Conservation (phyloP, 1,140 invertebrate species). For the Acromyrmex charruanus region DNA sequence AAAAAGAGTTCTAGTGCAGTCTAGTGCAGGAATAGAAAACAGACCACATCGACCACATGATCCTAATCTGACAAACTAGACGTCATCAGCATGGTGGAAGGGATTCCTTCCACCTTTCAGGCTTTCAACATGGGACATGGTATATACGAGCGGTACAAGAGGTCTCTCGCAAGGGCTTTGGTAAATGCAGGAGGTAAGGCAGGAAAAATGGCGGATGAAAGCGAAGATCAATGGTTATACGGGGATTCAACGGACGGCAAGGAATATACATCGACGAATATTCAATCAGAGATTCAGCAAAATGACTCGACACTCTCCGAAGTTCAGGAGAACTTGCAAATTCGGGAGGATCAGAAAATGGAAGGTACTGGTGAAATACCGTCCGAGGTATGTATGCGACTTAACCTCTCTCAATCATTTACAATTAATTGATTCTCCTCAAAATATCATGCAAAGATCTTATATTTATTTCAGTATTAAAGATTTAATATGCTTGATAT, state of each 20-base stretch:
- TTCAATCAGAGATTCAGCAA: constrained; percentile 78
- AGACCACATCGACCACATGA: too few species aligned
- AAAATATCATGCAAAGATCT: neutral
- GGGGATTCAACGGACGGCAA: constrained; percentile 87
- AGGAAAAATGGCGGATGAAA: constrained; percentile 89
- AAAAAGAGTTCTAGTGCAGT: too few species aligned
- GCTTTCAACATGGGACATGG: too few species aligned
- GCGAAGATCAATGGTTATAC: constrained; percentile 92
- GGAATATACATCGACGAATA: constrained; percentile 74
- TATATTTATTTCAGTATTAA: neutral
- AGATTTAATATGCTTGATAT: neutral
- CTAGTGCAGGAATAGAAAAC: too few species aligned
- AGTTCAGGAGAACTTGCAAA: constrained; percentile 78
- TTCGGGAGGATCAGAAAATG: constrained; percentile 69
- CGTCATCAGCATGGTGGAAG: too few species aligned
- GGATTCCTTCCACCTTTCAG: too few species aligned
- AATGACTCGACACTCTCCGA: constrained; percentile 74
- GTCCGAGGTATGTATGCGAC: constrained; percentile 66
- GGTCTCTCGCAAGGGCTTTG: too few species aligned
- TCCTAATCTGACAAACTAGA: too few species aligned
- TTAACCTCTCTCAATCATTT: constrained; percentile 71
- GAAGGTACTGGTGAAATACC: constrained; percentile 67
- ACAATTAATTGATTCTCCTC: neutral
- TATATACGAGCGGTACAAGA: too few species aligned
- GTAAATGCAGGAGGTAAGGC: too few species aligned